Percentiles rank a stretch among this genome's conserved stretches.
Evolutionary conservation across 2,888 invertebrate species (phyloP).

Genomic region (Ochropacha duplaris): DNA sequence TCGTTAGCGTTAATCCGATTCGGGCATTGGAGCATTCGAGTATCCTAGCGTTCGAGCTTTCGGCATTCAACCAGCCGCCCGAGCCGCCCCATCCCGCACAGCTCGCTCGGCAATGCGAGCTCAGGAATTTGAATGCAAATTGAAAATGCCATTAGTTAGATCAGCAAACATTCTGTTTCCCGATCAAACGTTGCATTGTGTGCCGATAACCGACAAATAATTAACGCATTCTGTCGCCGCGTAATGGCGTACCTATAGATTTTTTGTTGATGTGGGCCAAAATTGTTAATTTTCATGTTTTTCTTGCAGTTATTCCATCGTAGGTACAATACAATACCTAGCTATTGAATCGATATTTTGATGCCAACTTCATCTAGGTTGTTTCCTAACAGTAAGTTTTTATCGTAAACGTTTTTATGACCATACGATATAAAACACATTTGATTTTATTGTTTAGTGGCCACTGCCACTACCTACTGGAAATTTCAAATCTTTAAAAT

Average conservation of each 20-base stretch:
- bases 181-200: conserved; percentile 62
- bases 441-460: neutral
- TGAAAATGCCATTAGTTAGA: conserved; percentile 80
- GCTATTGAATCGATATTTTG: too few relatives aligned
- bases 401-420: neutral
- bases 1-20: conserved; percentile 79
- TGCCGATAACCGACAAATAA: conserved; percentile 48
- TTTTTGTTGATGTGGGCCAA: conserved; percentile 13
- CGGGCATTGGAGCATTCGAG: conserved; percentile 64
- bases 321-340: too few relatives aligned
- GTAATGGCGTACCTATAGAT: conserved; percentile 21
- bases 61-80: conserved; percentile 46
- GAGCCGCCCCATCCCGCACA: conserved; percentile 30
- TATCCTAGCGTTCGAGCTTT: conserved; percentile 45
- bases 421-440: neutral
- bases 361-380: neutral
- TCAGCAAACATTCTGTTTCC: conserved; percentile 69
- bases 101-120: conserved; percentile 56
- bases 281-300: too few relatives aligned
- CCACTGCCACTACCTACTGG: neutral
- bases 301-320: too few relatives aligned
- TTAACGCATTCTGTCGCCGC: conserved; percentile 32
- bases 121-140: conserved; percentile 77
- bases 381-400: neutral
- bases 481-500: neutral